Evolutionary conservation across 2,797 vertebrate genomes (phyloP).

Genomic region (Poecilia wingei): DNA sequence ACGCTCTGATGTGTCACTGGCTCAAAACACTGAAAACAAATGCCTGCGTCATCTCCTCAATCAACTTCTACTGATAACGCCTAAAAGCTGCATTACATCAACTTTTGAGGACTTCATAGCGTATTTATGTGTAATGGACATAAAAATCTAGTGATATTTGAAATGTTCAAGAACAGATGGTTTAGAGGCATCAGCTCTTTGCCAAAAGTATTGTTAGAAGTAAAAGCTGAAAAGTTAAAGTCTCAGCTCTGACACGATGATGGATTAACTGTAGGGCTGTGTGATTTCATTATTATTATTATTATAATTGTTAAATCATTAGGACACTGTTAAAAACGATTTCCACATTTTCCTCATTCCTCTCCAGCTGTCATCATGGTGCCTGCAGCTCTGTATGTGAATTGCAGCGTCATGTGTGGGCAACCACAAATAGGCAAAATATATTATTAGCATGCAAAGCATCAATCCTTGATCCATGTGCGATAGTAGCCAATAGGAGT

Average conservation of each 20-base stretch:
- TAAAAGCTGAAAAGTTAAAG: background rate
- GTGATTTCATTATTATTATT: background rate
- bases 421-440: background rate
- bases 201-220: background rate
- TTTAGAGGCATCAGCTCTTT: background rate
- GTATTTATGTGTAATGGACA: background rate
- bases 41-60: background rate
- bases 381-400: background rate
- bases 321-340: background rate
- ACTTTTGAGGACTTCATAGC: too few relatives aligned
- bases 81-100: background rate
- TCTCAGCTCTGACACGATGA: background rate
- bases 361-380: background rate
- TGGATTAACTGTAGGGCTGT: background rate
- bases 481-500: background rate
- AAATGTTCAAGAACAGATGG: background rate
- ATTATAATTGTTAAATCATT: too few relatives aligned
- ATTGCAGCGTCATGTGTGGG: background rate
- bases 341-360: background rate
- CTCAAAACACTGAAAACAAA: background rate
- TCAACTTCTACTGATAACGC: background rate
- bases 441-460: background rate
- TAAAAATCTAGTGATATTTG: background rate
- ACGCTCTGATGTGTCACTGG: background rate
- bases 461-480: background rate